Conservation (phyloP, 2,888 invertebrate genomes). For the Oithona nana region DNA sequence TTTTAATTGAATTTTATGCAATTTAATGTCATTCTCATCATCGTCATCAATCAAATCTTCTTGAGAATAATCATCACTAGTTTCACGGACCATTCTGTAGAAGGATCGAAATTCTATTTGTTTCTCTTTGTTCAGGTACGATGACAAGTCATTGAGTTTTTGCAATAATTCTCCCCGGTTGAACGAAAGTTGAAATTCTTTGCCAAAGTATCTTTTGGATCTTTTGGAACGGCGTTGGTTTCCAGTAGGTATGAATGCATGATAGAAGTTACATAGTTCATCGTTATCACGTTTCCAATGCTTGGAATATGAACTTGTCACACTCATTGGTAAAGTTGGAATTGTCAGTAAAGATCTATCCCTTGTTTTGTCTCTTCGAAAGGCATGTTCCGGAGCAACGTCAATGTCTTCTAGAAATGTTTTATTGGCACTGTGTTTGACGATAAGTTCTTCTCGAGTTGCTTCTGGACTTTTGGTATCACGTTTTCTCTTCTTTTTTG, state of each 20-base stretch:
- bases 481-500: not conserved
- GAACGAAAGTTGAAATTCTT: not conserved
- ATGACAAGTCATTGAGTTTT: not conserved
- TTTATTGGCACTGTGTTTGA: conserved; percentile 15
- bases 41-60: not conserved
- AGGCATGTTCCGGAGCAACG: conserved; percentile 19
- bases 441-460: conserved; percentile 14
- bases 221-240: not conserved
- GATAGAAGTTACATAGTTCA: not conserved
- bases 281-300: not conserved
- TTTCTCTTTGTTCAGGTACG: not conserved
- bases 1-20: not conserved
- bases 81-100: too few species aligned
- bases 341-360: not conserved
- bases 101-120: too few species aligned
- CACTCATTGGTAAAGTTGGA: not conserved
- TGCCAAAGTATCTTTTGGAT: not conserved
- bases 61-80: too few species aligned
- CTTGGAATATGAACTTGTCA: not conserved
- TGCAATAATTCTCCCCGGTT: not conserved
- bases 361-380: conserved; percentile 9
- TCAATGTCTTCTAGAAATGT: conserved; percentile 19
- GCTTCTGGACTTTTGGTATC: not conserved
- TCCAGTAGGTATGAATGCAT: not conserved
- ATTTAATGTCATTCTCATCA: not conserved